Evolutionary conservation across 2,888 invertebrate genomes (phyloP).

Genomic region (Ochropacha duplaris): DNA sequence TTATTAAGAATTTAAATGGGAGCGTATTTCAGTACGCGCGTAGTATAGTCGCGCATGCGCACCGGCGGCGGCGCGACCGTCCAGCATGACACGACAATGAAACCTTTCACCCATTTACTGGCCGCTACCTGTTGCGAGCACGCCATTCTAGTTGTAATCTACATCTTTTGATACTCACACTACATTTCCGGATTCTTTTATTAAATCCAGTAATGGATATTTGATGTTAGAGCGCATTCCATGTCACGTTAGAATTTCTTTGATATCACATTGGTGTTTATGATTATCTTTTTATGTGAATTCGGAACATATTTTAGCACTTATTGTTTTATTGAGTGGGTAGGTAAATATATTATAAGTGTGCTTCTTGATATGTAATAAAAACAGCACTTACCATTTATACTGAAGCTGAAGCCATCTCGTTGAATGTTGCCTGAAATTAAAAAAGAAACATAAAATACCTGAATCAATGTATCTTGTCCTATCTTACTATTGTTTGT

Average conservation of each 20-base stretch:
- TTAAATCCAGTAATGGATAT: slow-evolving; percentile 1
- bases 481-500: no score
- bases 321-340: not conserved
- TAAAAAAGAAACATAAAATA: slow-evolving; percentile 19
- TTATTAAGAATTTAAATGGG: no score
- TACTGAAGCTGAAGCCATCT: slow-evolving; percentile 47
- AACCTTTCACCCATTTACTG: slow-evolving; percentile 52
- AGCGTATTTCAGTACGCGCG: not conserved
- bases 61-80: not conserved
- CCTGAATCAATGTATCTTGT: no score
- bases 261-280: not conserved
- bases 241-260: not conserved
- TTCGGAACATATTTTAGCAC: not conserved
- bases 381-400: slow-evolving; percentile 54
- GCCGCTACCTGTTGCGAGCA: slow-evolving; percentile 16
- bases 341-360: not conserved
- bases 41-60: not conserved
- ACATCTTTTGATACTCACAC: slow-evolving; percentile 11
- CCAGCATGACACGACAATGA: slow-evolving; percentile 53
- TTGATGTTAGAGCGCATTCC: slow-evolving; percentile 7
- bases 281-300: not conserved
- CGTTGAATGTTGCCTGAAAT: slow-evolving; percentile 64
- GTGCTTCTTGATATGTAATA: no score
- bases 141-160: slow-evolving; percentile 11
- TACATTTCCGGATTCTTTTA: slow-evolving; percentile 14